These are phyloP conservation scores for Rosalia funebris DNA, from an alignment of 2,888 invertebrate species.

Conservation along the genomic window DNA sequence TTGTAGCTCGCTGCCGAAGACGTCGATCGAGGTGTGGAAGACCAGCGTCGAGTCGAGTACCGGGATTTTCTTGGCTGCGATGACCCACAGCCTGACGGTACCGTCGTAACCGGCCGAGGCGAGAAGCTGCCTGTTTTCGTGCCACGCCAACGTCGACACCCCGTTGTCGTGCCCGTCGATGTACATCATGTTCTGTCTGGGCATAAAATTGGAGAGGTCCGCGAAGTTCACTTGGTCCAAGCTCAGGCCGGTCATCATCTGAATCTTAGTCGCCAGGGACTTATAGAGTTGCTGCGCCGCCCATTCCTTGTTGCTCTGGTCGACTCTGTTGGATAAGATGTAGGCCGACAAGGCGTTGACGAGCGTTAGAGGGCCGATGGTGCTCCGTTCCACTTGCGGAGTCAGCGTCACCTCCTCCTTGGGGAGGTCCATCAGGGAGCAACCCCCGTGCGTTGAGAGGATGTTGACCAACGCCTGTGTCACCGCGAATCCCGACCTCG, in stretches of 20 bases:
- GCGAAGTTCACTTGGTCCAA: constrained; percentile 64
- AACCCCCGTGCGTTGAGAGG: constrained; percentile 65
- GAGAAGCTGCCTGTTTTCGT: constrained; percentile 62
- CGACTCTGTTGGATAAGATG: constrained; percentile 68
- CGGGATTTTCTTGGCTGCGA: constrained; percentile 57
- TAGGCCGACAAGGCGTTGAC: constrained; percentile 72
- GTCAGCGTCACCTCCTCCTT: constrained; percentile 54
- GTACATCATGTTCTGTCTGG: constrained; percentile 52
- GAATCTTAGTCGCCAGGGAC: constrained; percentile 62
- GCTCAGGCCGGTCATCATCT: constrained; percentile 55
- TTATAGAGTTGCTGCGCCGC: constrained; percentile 70
- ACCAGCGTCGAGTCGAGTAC: constrained; percentile 67
- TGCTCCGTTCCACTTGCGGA: constrained; percentile 41
- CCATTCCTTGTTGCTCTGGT: constrained; percentile 69
- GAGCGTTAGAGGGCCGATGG: constrained; percentile 64
- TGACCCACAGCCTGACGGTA: constrained; percentile 70
- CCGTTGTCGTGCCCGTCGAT: constrained; percentile 69
- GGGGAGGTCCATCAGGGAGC: constrained; percentile 58
- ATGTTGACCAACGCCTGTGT: constrained; percentile 71
- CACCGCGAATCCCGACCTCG: constrained; percentile 65
- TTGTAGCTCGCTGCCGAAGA: constrained; percentile 66
- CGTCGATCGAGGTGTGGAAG: constrained; percentile 65
- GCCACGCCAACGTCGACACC: constrained; percentile 62
- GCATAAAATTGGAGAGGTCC: constrained; percentile 66
- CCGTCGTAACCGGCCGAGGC: constrained; percentile 72